phyloP scores from a whole-genome alignment of 1,140 invertebrate genomes.

The Oreohelix idahoensis region DNA sequence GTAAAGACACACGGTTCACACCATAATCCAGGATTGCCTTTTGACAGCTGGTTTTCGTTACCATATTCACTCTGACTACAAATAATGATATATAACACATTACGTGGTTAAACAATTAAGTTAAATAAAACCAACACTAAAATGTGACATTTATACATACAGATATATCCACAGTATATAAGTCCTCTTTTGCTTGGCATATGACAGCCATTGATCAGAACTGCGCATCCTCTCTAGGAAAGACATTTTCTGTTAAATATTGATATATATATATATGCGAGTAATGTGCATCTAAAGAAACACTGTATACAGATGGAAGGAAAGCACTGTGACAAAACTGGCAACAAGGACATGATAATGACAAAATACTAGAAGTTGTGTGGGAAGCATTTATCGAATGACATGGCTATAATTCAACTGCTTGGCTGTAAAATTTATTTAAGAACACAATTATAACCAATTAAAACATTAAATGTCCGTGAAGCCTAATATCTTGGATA shows the following conservation, averaged over 20 bases:
- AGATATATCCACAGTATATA: conserved; percentile 25
- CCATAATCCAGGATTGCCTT: neutral
- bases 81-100: conserved; percentile 10
- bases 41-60: neutral
- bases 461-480: no score
- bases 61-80: conserved; percentile 6
- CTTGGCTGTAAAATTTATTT: no score
- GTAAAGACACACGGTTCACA: neutral
- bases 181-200: conserved; percentile 30
- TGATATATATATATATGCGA: conserved; percentile 43
- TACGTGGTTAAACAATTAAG: conserved; percentile 59
- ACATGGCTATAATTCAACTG: no score
- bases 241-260: conserved; percentile 40
- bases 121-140: conserved; percentile 53
- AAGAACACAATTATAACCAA: no score
- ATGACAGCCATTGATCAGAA: conserved; percentile 32
- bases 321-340: conserved; percentile 40
- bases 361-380: no score
- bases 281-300: conserved; percentile 34
- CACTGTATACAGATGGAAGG: conserved; percentile 19
- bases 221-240: conserved; percentile 29
- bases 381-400: no score
- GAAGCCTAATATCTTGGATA: no score
- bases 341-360: conserved; percentile 4
- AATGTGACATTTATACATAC: conserved; percentile 32